Evolutionary conservation across 2,113 vertebrate species (phyloP).

Genomic region (Crotalus viridis): DNA sequence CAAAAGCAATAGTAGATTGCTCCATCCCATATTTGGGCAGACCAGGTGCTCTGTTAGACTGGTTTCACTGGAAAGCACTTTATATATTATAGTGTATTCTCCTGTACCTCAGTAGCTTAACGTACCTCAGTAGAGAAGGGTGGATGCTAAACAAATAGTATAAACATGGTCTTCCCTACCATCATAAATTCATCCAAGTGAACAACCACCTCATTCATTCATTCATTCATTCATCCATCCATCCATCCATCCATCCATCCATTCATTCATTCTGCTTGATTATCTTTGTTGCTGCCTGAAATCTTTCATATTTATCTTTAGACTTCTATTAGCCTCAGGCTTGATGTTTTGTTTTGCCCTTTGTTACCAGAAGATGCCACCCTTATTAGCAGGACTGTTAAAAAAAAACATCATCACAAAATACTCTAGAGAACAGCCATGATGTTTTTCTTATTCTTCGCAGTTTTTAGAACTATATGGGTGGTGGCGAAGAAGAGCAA

Average conservation of each 20-base stretch:
- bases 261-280: not conserved
- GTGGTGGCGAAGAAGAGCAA: not conserved
- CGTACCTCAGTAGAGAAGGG: not conserved
- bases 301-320: constrained; percentile 38
- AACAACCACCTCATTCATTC: not conserved
- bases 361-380: constrained; percentile 44
- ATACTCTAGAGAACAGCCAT: constrained; percentile 41
- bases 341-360: not conserved
- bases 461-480: constrained; percentile 5
- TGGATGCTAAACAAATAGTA: not conserved
- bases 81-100: not conserved
- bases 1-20: too few species aligned
- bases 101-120: not conserved
- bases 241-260: too few species aligned
- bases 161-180: not conserved
- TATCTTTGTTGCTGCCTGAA: constrained; percentile 24
- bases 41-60: too few species aligned
- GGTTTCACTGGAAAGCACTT: too few species aligned
- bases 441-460: not conserved
- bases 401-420: constrained; percentile 54
- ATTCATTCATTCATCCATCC: too few species aligned
- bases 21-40: too few species aligned
- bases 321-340: constrained; percentile 40
- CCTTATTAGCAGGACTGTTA: constrained; percentile 62
- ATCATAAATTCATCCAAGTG: constrained; percentile 27